phyloP scores from a whole-genome alignment of 2,888 invertebrate genomes.

The Liposcelis brunnea region DNA sequence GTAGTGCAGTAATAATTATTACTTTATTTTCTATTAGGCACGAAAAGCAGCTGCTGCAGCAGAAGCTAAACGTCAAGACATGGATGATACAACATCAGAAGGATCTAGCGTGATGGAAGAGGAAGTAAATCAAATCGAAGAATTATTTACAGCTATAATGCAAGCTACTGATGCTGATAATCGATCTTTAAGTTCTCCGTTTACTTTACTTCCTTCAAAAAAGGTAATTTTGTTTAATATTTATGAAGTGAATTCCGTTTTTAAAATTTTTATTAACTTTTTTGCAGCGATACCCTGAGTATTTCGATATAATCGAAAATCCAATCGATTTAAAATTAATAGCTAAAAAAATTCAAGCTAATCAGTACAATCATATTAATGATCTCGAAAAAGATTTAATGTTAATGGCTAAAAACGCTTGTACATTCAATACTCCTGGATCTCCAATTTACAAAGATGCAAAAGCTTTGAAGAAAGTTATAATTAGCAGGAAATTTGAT shows the following conservation, averaged over 20 bases:
- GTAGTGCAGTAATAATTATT: not conserved
- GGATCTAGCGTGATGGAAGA: conserved; percentile 30
- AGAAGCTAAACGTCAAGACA: conserved; percentile 29
- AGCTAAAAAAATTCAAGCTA: conserved; percentile 75
- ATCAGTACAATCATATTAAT: conserved; percentile 54
- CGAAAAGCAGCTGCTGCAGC: conserved; percentile 21
- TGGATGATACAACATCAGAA: conserved; percentile 22
- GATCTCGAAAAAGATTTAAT: conserved; percentile 83
- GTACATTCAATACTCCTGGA: conserved; percentile 89
- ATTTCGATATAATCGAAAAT: conserved; percentile 81
- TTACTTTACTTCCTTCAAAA: conserved; percentile 82
- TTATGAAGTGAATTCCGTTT: not conserved
- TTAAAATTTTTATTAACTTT: conserved; percentile 9
- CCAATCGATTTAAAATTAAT: conserved; percentile 92
- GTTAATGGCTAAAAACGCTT: conserved; percentile 87
- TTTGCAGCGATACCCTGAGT: conserved; percentile 69
- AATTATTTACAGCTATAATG: conserved; percentile 77
- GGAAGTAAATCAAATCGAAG: conserved; percentile 63
- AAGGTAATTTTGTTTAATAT: conserved; percentile 31
- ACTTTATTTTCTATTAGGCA: conserved; percentile 17
- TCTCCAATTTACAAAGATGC: conserved; percentile 94
- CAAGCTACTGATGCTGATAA: conserved; percentile 67
- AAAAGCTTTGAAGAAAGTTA: conserved; percentile 66
- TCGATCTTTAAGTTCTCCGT: conserved; percentile 68
- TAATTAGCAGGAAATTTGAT: conserved; percentile 46